phyloP scores from a whole-genome alignment of 2,113 vertebrate genomes.

The Edolisoma coerulescens region DNA sequence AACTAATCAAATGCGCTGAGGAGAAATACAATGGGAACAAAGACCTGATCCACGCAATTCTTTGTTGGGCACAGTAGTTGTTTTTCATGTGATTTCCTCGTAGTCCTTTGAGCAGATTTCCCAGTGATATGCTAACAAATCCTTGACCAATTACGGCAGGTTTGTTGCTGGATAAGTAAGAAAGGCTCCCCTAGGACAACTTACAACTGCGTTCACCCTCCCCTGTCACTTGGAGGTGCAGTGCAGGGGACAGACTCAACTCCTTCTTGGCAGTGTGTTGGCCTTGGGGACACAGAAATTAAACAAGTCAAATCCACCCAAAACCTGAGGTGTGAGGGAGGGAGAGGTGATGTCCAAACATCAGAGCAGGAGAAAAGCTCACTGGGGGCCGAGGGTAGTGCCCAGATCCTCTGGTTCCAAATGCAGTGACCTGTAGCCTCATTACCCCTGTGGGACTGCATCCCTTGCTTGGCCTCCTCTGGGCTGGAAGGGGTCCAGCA shows the following conservation, averaged over 20 bases:
- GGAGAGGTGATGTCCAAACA: not conserved
- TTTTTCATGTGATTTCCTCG: not conserved
- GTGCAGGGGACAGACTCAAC: not conserved
- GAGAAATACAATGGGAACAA: slow-evolving; percentile 2
- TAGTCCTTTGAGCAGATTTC: not conserved
- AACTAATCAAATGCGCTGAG: slow-evolving; percentile 3
- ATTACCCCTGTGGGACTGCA: fast-evolving
- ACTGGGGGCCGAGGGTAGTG: fast-evolving
- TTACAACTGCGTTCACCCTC: fast-evolving
- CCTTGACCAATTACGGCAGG: not conserved
- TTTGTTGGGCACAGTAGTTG: not conserved
- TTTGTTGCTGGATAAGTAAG: not conserved
- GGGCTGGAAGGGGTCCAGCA: not conserved
- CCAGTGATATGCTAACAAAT: not conserved
- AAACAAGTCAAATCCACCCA: not conserved
- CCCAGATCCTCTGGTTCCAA: not conserved
- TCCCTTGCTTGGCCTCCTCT: not conserved
- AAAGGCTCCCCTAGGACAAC: not conserved
- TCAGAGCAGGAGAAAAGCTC: not conserved
- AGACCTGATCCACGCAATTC: not conserved
- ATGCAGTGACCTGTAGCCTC: too few species aligned
- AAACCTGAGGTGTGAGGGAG: not conserved
- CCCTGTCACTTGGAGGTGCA: not conserved
- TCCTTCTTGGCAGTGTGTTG: not conserved
- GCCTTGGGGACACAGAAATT: not conserved